Base-by-base conservation (phyloP, 35 echinoderm and acorn worm species). In the Ophioderma brevispina region DNA sequence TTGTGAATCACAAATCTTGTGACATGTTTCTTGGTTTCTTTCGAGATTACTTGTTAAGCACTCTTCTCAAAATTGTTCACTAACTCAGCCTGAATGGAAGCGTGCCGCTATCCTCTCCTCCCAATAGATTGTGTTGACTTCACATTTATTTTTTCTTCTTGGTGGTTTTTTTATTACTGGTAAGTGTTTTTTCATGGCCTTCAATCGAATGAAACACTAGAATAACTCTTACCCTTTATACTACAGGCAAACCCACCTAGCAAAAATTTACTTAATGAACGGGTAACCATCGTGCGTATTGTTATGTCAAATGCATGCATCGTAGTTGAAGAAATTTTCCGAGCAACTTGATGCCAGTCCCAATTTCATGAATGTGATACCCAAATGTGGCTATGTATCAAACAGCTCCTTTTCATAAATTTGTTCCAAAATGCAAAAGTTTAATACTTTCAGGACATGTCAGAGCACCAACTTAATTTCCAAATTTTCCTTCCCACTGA, bases 161-260 rank as follows among this genome's bases (percentile, higher is more conserved):
- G 13, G 52, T 39, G 38, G 84, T 81, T 33, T 91, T n/a, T n/a
- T n/a, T n/a, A n/a, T n/a, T n/a, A n/a, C n/a, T 84, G 70, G 84
- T 85, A 21, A 85, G 30, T 55, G 82, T n/a, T n/a, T n/a, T 88
- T 38, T 93, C 91, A 76, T 93, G 91, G 31, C 3, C 79, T 80
- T 93, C 91, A 88, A n/a, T 93, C 91, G 0, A 87, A 80, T 0
- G 50, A 85, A 41, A 93, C 79, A 34, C 40, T 70, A 13, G 78
- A 77, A 38, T 59, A 93, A 13, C 42, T 81, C 21, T 49, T 34
- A 23, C 91, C 91, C 33, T 28, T 87, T 63, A 91, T 59, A 50
- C 92, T 94, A 0, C 37, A 55, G 31, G 85, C 88, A 86, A 94
- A 94, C 10, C 87, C 87, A 90, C 92, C 87, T 36, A n/a, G 64